These are phyloP conservation scores for Aphelenchoides avenae DNA, from an alignment of 1,140 invertebrate species.

Conservation along the genomic window DNA sequence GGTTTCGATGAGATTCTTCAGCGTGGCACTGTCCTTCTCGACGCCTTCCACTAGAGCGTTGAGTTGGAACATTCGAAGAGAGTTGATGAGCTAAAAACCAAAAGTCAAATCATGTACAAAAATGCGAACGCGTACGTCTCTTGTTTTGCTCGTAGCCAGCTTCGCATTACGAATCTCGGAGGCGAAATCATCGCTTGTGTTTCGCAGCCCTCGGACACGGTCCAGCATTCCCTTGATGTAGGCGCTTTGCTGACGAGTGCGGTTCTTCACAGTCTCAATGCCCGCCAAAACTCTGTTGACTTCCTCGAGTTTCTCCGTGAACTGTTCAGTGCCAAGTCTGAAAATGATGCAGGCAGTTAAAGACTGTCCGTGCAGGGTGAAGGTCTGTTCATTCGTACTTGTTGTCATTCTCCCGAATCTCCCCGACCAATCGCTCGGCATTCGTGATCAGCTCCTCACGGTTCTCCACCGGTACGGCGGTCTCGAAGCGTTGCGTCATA, in stretches of 20 bases:
- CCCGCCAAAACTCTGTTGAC: background rate
- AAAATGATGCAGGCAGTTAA: background rate
- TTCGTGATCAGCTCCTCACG: constrained; percentile 30
- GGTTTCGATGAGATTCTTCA: constrained; percentile 6
- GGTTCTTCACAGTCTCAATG: constrained; percentile 13
- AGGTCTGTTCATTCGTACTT: background rate
- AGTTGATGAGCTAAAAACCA: constrained; percentile 11
- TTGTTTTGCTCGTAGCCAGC: background rate
- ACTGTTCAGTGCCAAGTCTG: background rate
- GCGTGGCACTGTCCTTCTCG: constrained; percentile 21
- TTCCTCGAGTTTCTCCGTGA: constrained; percentile 3
- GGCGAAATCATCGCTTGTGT: constrained; percentile 15
- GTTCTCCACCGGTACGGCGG: constrained; percentile 24
- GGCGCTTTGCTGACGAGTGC: constrained; percentile 1
- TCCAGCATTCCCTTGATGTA: constrained; percentile 2
- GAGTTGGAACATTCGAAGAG: constrained; percentile 25
- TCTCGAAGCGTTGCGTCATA: constrained; percentile 25
- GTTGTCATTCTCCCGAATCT: constrained; percentile 20
- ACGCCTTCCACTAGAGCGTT: constrained; percentile 33
- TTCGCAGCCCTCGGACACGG: constrained; percentile 4
- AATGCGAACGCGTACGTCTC: too few species aligned
- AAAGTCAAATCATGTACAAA: constrained; percentile 3
- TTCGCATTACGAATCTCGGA: constrained; percentile 19
- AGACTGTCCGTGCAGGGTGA: constrained; percentile 1
- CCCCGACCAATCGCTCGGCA: constrained; percentile 32